Conservation (phyloP, 2,888 invertebrate species). For the Noctua janthina region DNA sequence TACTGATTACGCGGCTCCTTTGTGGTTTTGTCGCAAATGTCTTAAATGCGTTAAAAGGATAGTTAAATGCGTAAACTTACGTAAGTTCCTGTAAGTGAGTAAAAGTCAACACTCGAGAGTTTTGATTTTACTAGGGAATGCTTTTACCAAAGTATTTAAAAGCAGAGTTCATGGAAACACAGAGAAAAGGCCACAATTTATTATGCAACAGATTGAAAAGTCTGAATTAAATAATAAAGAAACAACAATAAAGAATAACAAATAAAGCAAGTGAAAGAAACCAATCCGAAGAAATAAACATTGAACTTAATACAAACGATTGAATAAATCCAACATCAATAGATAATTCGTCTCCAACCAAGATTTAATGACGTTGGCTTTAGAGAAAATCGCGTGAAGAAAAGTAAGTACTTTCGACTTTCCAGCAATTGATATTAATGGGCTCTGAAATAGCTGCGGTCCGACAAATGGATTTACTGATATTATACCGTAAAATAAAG, state of each 20-base stretch:
- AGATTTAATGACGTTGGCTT: conserved; percentile 54
- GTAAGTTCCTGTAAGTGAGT: conserved; percentile 39
- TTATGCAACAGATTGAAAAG: background rate
- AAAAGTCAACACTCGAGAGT: conserved; percentile 9
- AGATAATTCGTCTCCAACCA: conserved; percentile 36
- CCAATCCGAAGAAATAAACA: background rate
- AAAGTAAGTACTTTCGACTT: conserved; percentile 74
- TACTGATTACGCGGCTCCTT: conserved; percentile 33
- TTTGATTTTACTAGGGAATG: conserved; percentile 40
- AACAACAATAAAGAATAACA: background rate
- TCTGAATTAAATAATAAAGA: background rate
- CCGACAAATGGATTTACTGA: conserved; percentile 15
- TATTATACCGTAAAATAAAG: conserved; percentile 24
- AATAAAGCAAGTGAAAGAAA: background rate
- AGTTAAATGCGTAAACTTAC: conserved; percentile 33
- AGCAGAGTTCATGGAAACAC: background rate
- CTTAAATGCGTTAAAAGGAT: conserved; percentile 36
- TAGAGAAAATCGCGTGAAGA: conserved; percentile 69
- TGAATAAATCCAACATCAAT: background rate
- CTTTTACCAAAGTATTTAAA: conserved; percentile 34
- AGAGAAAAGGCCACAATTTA: background rate
- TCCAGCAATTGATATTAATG: conserved; percentile 73
- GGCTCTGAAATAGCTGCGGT: conserved; percentile 57
- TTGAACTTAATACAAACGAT: background rate
- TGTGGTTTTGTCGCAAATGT: conserved; percentile 35